A percentile compares a stretch with the other conserved stretches of the same genome.
phyloP scores from a whole-genome alignment of 2,113 vertebrate species.

The Hypomesus transpacificus region DNA sequence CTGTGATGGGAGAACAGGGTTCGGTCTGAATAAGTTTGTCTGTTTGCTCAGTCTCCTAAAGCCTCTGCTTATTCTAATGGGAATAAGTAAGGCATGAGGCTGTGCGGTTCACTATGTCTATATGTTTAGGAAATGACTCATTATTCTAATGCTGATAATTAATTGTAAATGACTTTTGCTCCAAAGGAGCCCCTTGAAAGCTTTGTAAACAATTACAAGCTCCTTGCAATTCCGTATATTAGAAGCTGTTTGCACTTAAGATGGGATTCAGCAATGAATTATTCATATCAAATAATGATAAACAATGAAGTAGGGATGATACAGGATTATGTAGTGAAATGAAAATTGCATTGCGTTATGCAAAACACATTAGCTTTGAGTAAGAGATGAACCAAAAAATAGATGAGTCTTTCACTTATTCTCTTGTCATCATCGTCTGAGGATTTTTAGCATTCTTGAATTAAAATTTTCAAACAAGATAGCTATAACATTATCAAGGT shows the following conservation, averaged over 20 bases:
- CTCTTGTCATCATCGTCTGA: neutral
- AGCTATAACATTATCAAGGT: neutral
- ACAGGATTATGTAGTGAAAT: slow-evolving; percentile 23
- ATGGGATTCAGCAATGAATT: slow-evolving; percentile 47
- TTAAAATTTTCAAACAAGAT: neutral
- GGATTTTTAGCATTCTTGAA: neutral
- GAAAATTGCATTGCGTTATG: slow-evolving; percentile 27
- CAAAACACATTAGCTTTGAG: slow-evolving; percentile 21
- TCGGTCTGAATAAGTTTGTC: slow-evolving; percentile 16
- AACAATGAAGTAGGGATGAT: slow-evolving; percentile 45
- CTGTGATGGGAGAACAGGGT: slow-evolving; percentile 31
- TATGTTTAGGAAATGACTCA: slow-evolving; percentile 52
- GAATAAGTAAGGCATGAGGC: slow-evolving; percentile 7
- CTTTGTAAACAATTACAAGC: slow-evolving; percentile 59
- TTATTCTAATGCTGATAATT: slow-evolving; percentile 58
- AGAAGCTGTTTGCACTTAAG: slow-evolving; percentile 56
- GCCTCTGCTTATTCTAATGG: slow-evolving; percentile 18
- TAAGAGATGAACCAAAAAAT: neutral
- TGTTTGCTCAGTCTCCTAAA: slow-evolving; percentile 22
- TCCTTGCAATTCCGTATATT: slow-evolving; percentile 56
- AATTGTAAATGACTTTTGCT: slow-evolving; percentile 46
- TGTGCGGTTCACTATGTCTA: slow-evolving; percentile 34
- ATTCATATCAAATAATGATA: slow-evolving; percentile 56
- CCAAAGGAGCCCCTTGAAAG: slow-evolving; percentile 34
- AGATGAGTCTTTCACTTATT: neutral